Evolutionary conservation across 2,797 vertebrate genomes (phyloP).

Genomic region (Takifugu ocellatus): DNA sequence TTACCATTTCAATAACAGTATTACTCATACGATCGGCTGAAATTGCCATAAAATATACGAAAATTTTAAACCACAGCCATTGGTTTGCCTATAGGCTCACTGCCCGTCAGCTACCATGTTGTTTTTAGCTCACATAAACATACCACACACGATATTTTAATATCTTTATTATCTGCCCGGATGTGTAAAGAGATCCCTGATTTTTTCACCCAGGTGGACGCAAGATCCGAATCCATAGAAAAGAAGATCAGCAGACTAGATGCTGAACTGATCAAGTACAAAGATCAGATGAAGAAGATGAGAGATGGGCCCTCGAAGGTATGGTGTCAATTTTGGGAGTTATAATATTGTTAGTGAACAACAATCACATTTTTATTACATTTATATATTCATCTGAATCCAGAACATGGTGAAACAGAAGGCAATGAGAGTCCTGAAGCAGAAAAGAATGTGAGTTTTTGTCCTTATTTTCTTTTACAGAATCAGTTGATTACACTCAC

Average conservation of each 20-base stretch:
- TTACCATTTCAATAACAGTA: background rate
- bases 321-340: slow-evolving; percentile 14
- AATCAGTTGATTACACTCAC: background rate
- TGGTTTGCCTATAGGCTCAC: background rate
- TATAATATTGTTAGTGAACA: background rate
- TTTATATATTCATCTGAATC: slow-evolving; percentile 24
- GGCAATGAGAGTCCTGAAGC: slow-evolving; percentile 94
- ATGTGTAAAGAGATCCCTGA: slow-evolving; percentile 4
- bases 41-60: background rate
- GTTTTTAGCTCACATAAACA: background rate
- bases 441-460: slow-evolving; percentile 95
- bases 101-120: background rate
- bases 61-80: background rate
- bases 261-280: slow-evolving; percentile 92
- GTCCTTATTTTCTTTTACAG: background rate
- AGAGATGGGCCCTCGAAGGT: slow-evolving; percentile 97
- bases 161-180: background rate
- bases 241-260: slow-evolving; percentile 94
- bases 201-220: slow-evolving; percentile 81
- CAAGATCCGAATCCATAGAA: slow-evolving; percentile 91
- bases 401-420: slow-evolving; percentile 99
- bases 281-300: slow-evolving; percentile 99
- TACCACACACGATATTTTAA: background rate
- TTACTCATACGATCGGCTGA: background rate
- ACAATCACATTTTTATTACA: no score